Base-by-base conservation (phyloP, 92 coral and sea anemone genomes). In the Blastomussa wellsi region DNA sequence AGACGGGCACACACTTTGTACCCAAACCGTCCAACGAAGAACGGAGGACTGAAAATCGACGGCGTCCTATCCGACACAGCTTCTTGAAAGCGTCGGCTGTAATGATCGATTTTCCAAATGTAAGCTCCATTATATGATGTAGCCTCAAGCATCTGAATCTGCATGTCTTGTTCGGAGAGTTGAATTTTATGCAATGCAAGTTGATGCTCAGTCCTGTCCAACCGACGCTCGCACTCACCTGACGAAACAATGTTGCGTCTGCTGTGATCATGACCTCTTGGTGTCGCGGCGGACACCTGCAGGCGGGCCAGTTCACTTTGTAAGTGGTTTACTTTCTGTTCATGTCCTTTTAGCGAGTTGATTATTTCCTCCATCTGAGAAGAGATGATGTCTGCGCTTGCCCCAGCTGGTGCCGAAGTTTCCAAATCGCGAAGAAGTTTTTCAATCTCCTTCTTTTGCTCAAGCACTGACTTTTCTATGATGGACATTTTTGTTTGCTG, bases 11-110 rank as follows among this genome's bases (percentile, higher is more conserved):
- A 95, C 2, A 94, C 98, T 86, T 91, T 95, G 92, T 95, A 93
- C 7, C 95, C 95, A 88, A 83, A 90, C 28, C 98, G 95, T n/a
- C 98, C 98, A 78, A 94, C 93, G 84, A 88, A 92, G 79, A 95
- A 94, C 19, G 95, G 97, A 13, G 97, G 97, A 59, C 98, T 95
- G 79, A 90, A 95, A 67, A 94, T 86, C 44, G 98, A 95, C n/a
- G 90, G 88, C 0, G 94, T 92, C 74, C 86, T 94, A 0, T 92
- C 95, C 53, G 88, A 82, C 37, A 83, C 82, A n/a, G 95, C 92
- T 16, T 92, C 98, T 28, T 90, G 94, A 49, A 86, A 78, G 57
- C 95, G 83, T n/a, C 95, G 89, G 59, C 87, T 74, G 82, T 85
- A 88, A 32, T 94, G 95, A 64, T 94, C 93, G 47, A 95, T 95